A percentile compares a stretch with the other conserved stretches of the same genome.
phyloP scores from a whole-genome alignment of 2,888 invertebrate species.

The Ochropleura plecta region DNA sequence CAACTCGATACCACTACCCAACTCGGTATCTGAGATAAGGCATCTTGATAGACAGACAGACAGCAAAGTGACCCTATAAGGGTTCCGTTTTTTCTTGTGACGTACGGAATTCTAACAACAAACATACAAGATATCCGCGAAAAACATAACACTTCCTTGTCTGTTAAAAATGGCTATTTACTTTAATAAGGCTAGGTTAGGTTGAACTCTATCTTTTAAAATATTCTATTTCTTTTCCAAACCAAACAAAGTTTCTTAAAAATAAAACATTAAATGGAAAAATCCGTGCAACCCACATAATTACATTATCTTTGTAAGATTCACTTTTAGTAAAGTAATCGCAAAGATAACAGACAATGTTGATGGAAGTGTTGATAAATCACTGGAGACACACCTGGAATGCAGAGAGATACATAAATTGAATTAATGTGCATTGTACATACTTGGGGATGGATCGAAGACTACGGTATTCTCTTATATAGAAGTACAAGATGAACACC shows the following conservation, averaged over 20 bases:
- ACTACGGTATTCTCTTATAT: neutral
- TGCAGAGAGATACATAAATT: constrained; percentile 20
- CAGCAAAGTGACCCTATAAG: too few relatives aligned
- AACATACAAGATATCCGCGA: too few relatives aligned
- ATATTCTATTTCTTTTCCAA: neutral
- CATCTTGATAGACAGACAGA: too few relatives aligned
- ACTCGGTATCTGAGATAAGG: too few relatives aligned
- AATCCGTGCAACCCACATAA: constrained; percentile 43
- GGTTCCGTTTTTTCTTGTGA: too few relatives aligned
- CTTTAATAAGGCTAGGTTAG: neutral
- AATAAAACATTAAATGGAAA: constrained; percentile 29
- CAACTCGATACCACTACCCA: too few relatives aligned
- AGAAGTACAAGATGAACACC: neutral
- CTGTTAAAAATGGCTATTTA: neutral
- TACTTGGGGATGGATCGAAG: neutral
- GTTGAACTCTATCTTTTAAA: neutral
- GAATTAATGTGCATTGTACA: neutral
- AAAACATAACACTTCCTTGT: too few relatives aligned
- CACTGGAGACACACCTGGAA: constrained; percentile 26
- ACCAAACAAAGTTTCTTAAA: neutral
- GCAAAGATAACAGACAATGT: constrained; percentile 52
- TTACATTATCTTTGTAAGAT: constrained; percentile 56
- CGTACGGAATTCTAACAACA: too few relatives aligned
- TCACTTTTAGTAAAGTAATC: constrained; percentile 59
- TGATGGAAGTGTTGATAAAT: constrained; percentile 47